These are phyloP conservation scores for Gymnobelideus leadbeateri DNA, from an alignment of 2,113 vertebrate species.

Conservation along the genomic window DNA sequence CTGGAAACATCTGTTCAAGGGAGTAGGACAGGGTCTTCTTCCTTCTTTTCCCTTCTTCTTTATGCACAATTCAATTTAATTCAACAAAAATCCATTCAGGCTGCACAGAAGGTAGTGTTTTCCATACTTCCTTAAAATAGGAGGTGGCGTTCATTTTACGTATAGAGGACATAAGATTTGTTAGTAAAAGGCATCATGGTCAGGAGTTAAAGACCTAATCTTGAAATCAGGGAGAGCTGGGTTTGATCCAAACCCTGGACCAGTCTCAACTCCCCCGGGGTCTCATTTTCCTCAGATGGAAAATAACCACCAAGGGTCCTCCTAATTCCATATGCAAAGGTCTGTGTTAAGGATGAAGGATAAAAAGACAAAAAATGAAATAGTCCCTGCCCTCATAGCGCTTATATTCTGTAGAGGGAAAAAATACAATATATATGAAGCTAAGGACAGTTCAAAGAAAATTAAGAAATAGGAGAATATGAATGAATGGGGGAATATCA, in stretches of 20 bases:
- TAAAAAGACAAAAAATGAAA: neutral
- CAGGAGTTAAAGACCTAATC: neutral
- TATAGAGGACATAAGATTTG: neutral
- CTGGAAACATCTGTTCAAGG: slow-evolving; percentile 22
- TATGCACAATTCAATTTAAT: neutral
- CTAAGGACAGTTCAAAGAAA: neutral
- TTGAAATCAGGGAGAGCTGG: neutral
- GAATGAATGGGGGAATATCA: neutral
- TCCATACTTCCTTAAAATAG: neutral
- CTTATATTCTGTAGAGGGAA: neutral
- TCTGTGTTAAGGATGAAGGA: neutral
- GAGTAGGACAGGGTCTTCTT: neutral
- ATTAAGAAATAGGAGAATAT: neutral
- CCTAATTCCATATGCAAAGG: neutral
- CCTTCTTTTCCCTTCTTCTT: neutral
- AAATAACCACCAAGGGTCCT: neutral
- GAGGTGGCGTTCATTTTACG: neutral
- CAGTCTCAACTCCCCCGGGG: neutral
- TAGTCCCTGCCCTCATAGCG: neutral
- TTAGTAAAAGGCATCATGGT: neutral
- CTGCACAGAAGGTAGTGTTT: neutral
- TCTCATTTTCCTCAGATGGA: neutral
- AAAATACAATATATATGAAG: neutral
- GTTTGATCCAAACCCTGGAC: neutral
- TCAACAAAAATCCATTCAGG: neutral